Evolutionary conservation across 2,797 vertebrate species (phyloP), one percentile per base, ranked within the genome.

Genomic region (Miichthys miiuy): DNA sequence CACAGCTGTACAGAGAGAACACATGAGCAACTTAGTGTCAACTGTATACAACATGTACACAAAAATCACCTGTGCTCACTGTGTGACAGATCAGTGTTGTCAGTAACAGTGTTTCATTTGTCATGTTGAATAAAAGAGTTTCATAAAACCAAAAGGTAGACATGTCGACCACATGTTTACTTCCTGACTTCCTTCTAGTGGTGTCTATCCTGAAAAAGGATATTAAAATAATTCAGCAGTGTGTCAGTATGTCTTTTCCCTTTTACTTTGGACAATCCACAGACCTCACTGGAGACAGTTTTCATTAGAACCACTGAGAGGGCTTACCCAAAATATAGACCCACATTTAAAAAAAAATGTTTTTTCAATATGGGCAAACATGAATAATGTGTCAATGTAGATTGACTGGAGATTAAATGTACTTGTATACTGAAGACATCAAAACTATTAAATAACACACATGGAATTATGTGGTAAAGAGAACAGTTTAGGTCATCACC

Each of bases 1-100:
- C 98, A 94, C 98, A 99, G 85, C 98, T 99, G 86, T 34, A 79
- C 87, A 84, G 23, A 82, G 23, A 60, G 9, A 68, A 61, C 6
- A 76, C 6, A 78, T 4, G 4, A 21, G 8, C 11, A 14, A 5
- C 23, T 56, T 3, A 23, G 47, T 14, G 13, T 34, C 27, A 64
- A 7, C 11, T 21, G 68, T 23, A 67, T 10, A 71, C 9, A 51
- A 21, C 44, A 62, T 6, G 34, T 64, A 61, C 41, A 72, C 6
- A 16, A n/a, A n/a, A 41, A 16, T 34, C 17, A 7, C 20, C 50
- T 25, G 3, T 12, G n/a, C 17, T 56, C 16, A 34, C 3, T 6
- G 11, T 56, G n/a, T 55, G 41, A 46, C n/a, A 20, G 21, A 20
- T 56, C 27, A 61, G 1, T 60, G 23, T 30, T n/a, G 11, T 30